Evolutionary conservation across 2,797 vertebrate genomes (phyloP).

Genomic region (Calcarius lapponicus): DNA sequence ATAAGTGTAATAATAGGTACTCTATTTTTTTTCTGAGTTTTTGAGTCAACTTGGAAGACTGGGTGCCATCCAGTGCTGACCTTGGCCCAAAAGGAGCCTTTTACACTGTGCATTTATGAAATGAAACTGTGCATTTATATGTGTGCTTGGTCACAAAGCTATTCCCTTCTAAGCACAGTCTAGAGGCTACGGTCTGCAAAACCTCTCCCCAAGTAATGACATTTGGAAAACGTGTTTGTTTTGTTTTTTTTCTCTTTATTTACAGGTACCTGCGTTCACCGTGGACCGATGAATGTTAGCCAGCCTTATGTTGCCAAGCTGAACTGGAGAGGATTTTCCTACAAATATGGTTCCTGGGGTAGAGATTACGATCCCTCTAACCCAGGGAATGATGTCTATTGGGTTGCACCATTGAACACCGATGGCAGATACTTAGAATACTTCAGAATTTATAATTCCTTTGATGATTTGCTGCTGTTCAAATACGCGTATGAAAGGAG

Average conservation of each 20-base stretch:
- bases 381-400: conserved; percentile 65
- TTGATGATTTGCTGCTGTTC: conserved; percentile 74
- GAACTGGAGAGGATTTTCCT: conserved; percentile 75
- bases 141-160: not conserved
- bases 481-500: not conserved
- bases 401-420: conserved; percentile 75
- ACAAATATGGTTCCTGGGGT: conserved; percentile 76
- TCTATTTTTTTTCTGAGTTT: not conserved
- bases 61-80: not conserved
- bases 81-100: not conserved
- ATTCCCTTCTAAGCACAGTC: not conserved
- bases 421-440: conserved; percentile 43
- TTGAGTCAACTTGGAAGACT: not conserved
- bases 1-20: not conserved
- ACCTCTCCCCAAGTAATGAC: not conserved
- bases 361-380: conserved; percentile 68
- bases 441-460: conserved; percentile 68
- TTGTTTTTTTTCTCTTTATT: not conserved
- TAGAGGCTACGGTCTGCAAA: not conserved
- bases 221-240: not conserved
- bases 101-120: not conserved
- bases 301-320: conserved; percentile 71
- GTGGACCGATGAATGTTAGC: conserved; percentile 69
- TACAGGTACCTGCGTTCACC: conserved; percentile 75
- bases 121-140: not conserved